Conservation (phyloP, 2,888 invertebrate species). For the Parnassius apollo region DNA sequence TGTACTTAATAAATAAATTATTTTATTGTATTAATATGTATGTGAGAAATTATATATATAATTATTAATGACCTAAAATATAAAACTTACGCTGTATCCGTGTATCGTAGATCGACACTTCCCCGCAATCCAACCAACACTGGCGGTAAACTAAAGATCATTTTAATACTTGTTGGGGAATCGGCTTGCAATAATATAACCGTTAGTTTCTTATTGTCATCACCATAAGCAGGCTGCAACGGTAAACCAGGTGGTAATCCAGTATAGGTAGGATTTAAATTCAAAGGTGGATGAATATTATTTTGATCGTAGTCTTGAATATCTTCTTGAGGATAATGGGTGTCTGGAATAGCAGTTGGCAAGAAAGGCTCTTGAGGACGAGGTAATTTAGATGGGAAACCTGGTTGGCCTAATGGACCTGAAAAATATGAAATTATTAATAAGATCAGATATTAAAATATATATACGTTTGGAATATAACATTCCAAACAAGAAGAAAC, state of each 20-base stretch:
- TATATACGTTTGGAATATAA: slow-evolving; percentile 2
- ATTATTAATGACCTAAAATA: too few relatives aligned
- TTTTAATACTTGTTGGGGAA: slow-evolving; percentile 88
- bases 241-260: slow-evolving; percentile 54
- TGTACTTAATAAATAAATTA: too few relatives aligned
- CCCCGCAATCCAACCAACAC: slow-evolving; percentile 93
- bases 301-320: slow-evolving; percentile 59
- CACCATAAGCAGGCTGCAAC: slow-evolving; percentile 51
- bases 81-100: slow-evolving; percentile 85
- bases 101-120: slow-evolving; percentile 92
- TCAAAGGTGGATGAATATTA: slow-evolving; percentile 57
- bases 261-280: slow-evolving; percentile 41
- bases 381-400: slow-evolving; percentile 40
- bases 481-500: not conserved
- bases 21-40: too few relatives aligned
- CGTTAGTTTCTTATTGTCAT: slow-evolving; percentile 70
- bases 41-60: too few relatives aligned
- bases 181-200: slow-evolving; percentile 86
- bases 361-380: slow-evolving; percentile 54
- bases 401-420: slow-evolving; percentile 45
- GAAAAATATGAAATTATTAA: slow-evolving; percentile 34
- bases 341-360: slow-evolving; percentile 72
- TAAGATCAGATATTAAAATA: slow-evolving; percentile 3
- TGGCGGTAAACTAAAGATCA: slow-evolving; percentile 91
- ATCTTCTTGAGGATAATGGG: slow-evolving; percentile 63